Conservation (phyloP, 2,888 invertebrate species). For the Pseudococcus viburni region DNA sequence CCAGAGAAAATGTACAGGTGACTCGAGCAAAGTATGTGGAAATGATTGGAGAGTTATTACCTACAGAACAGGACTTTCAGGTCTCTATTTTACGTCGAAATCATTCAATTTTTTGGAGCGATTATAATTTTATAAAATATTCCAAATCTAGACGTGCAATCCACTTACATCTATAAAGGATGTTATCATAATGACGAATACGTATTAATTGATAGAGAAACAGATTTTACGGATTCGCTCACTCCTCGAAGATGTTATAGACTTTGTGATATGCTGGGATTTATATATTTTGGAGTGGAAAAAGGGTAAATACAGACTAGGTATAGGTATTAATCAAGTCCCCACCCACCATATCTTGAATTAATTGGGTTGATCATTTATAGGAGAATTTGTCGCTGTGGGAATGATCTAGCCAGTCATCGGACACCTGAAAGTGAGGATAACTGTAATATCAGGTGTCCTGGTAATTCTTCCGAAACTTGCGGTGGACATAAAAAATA, state of each 20-base stretch:
- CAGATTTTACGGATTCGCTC: slow-evolving; percentile 53
- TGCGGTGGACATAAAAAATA: slow-evolving; percentile 66
- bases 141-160: background rate
- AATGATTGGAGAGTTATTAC: slow-evolving; percentile 68
- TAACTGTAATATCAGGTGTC: slow-evolving; percentile 65
- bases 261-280: slow-evolving; percentile 64
- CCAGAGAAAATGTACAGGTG: slow-evolving; percentile 68
- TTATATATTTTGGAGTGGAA: slow-evolving; percentile 64
- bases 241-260: slow-evolving; percentile 63
- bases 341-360: too few relatives aligned
- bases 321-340: background rate
- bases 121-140: background rate
- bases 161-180: slow-evolving; percentile 45
- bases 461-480: slow-evolving; percentile 56
- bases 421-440: slow-evolving; percentile 1
- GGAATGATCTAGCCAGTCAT: slow-evolving; percentile 36
- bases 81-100: background rate
- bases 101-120: background rate
- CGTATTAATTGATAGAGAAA: slow-evolving; percentile 46
- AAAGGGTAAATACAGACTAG: slow-evolving; percentile 46
- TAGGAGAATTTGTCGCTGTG: slow-evolving; percentile 66
- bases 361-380: background rate
- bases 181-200: slow-evolving; percentile 62
- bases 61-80: slow-evolving; percentile 68
- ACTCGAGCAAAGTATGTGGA: slow-evolving; percentile 68